Conservation (phyloP, 2,797 vertebrate species). For the Telmatherina bonti region DNA sequence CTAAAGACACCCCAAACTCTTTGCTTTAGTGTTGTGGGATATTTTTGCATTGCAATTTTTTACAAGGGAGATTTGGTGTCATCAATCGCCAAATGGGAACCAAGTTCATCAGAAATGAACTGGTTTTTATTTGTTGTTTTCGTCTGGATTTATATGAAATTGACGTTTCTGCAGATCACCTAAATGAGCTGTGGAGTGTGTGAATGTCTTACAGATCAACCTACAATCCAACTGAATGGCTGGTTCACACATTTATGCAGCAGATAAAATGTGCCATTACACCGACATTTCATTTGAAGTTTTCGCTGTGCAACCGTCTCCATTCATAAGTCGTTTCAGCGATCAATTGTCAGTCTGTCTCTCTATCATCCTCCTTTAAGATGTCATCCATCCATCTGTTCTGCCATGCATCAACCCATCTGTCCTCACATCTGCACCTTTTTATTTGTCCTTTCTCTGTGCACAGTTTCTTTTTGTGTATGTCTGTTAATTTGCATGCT, state of each 20-base stretch:
- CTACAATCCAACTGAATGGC: constrained; percentile 9
- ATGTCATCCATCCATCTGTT: constrained; percentile 34
- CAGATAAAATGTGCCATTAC: constrained; percentile 21
- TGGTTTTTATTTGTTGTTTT: constrained; percentile 6
- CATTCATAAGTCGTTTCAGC: constrained; percentile 36
- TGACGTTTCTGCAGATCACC: constrained; percentile 8
- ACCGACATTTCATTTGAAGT: constrained; percentile 23
- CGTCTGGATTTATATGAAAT: constrained; percentile 11
- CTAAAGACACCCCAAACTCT: not conserved
- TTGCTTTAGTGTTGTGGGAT: not conserved
- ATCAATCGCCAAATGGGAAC: not conserved
- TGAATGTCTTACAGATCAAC: constrained; percentile 5
- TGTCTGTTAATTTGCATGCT: constrained; percentile 69
- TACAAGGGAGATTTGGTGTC: constrained; percentile 16
- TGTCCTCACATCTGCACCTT: constrained; percentile 47
- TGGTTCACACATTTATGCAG: constrained; percentile 16
- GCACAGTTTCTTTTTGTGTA: constrained; percentile 37
- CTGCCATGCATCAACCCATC: constrained; percentile 45
- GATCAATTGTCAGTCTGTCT: constrained; percentile 23
- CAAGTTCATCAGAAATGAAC: constrained; percentile 6
- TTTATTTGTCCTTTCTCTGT: constrained; percentile 70
- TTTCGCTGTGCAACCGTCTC: constrained; percentile 25
- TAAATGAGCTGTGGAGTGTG: constrained; percentile 15
- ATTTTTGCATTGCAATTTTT: constrained; percentile 2
- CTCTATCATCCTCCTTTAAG: constrained; percentile 16